A percentile compares a stretch with the other conserved stretches of the same genome.
phyloP scores from a whole-genome alignment of 2,888 invertebrate genomes.

The Platycheirus rosarum region DNA sequence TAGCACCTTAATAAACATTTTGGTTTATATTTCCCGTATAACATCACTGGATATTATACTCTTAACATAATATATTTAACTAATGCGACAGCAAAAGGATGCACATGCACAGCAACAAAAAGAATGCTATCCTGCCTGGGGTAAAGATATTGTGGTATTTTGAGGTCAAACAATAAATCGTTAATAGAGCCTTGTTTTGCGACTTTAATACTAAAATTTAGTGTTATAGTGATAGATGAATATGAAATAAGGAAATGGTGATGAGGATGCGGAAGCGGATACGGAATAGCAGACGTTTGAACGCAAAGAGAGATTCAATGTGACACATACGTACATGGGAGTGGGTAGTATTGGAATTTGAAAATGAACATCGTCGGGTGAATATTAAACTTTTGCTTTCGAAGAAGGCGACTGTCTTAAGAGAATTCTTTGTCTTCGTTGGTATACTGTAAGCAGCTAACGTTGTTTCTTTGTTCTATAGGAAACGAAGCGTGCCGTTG shows the following conservation, averaged over 20 bases:
- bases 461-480: conserved; percentile 23
- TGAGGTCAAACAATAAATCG: too few relatives aligned
- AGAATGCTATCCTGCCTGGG: too few relatives aligned
- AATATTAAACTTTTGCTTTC: conserved; percentile 30
- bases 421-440: conserved; percentile 24
- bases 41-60: conserved; percentile 1
- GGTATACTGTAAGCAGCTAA: conserved; percentile 31
- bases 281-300: too few relatives aligned
- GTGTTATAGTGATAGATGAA: too few relatives aligned
- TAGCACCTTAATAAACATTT: neutral
- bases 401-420: conserved; percentile 28
- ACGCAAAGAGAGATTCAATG: too few relatives aligned
- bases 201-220: neutral
- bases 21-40: neutral
- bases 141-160: too few relatives aligned
- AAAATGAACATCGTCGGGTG: conserved; percentile 27
- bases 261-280: too few relatives aligned
- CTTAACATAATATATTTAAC: conserved; percentile 16
- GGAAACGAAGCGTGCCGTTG: conserved; percentile 27
- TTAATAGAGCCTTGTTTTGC: too few relatives aligned
- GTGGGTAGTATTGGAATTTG: conserved; percentile 13
- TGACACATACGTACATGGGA: too few relatives aligned
- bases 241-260: neutral
- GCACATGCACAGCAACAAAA: neutral
- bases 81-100: conserved; percentile 40